Evolutionary conservation across 2,888 invertebrate species (phyloP).

Genomic region (Galerucella nymphaeae): DNA sequence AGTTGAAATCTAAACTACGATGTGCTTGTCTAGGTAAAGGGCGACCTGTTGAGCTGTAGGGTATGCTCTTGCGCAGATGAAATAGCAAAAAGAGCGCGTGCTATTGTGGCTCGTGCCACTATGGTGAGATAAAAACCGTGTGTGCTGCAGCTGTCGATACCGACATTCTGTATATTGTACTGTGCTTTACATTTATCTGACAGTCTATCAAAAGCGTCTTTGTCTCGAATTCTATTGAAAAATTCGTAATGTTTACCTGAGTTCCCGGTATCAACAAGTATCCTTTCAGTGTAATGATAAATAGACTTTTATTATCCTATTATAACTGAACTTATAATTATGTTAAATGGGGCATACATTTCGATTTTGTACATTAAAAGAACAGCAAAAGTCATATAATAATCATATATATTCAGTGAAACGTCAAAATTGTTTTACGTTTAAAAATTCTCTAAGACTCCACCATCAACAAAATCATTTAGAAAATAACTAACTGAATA

Average conservation of each 20-base stretch:
- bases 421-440: not conserved
- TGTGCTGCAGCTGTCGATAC: constrained; percentile 50
- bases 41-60: constrained; percentile 48
- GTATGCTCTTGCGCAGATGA: constrained; percentile 45
- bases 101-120: constrained; percentile 51
- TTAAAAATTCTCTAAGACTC: too few relatives aligned
- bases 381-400: constrained; percentile 25
- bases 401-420: not conserved
- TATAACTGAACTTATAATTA: constrained; percentile 36
- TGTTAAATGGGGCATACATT: constrained; percentile 32
- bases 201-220: constrained; percentile 49
- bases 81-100: constrained; percentile 50
- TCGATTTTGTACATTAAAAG: constrained; percentile 22
- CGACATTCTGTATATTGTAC: constrained; percentile 47
- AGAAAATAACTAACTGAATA: not conserved
- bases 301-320: constrained; percentile 42
- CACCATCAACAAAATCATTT: not conserved
- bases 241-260: constrained; percentile 45
- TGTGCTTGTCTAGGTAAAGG: constrained; percentile 19
- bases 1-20: not conserved
- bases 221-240: constrained; percentile 47
- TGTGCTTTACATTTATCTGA: constrained; percentile 51
- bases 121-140: constrained; percentile 39
- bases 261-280: constrained; percentile 47
- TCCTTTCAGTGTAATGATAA: constrained; percentile 40